phyloP scores from a whole-genome alignment of 2,113 vertebrate species.

The Phyllopteryx taeniolatus region DNA sequence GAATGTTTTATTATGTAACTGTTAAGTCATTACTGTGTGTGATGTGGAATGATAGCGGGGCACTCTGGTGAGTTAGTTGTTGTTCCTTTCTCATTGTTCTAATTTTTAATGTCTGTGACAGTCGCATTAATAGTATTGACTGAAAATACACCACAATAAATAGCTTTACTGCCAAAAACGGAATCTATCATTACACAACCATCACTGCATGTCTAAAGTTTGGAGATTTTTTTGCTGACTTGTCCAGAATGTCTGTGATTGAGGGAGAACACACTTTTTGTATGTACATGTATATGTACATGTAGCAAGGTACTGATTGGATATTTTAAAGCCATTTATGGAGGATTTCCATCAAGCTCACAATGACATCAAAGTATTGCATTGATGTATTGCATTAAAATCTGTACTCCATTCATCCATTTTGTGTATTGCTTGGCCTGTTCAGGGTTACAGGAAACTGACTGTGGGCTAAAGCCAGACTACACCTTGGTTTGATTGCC shows the following conservation, averaged over 20 bases:
- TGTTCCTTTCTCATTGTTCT: too few species aligned
- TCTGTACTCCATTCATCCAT: too few species aligned
- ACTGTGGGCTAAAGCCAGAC: too few species aligned
- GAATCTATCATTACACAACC: neutral
- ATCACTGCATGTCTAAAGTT: neutral
- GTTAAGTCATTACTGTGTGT: neutral
- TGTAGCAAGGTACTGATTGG: neutral
- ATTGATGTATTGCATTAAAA: too few species aligned
- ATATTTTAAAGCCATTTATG: too few species aligned
- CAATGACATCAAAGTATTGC: too few species aligned
- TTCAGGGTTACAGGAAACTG: too few species aligned
- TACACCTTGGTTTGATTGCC: too few species aligned
- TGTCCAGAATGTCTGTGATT: neutral
- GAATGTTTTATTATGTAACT: neutral
- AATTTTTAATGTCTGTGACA: neutral
- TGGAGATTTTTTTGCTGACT: neutral
- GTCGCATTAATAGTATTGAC: neutral
- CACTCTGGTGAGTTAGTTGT: neutral
- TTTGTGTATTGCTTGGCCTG: too few species aligned
- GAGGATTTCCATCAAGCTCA: neutral
- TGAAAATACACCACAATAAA: neutral
- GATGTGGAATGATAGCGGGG: neutral
- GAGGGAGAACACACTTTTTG: neutral
- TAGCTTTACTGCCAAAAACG: too few species aligned
- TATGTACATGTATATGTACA: neutral